Evolutionary conservation across 2,888 invertebrate genomes (phyloP).

Genomic region (Neria commutata): DNA sequence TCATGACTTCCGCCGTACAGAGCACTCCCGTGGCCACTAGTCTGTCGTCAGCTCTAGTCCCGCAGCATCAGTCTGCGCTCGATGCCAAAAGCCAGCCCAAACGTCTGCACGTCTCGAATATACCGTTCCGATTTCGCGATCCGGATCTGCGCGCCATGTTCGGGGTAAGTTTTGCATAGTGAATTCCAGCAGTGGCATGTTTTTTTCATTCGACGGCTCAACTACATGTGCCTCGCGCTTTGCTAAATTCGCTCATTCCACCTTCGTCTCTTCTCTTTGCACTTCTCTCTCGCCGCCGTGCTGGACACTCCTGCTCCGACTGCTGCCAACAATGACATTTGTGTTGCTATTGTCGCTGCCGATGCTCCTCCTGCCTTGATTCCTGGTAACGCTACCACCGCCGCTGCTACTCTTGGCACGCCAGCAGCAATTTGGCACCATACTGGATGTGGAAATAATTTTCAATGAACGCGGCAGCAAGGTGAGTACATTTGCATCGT

Average conservation of each 20-base stretch:
- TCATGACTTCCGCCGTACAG: conserved; percentile 59
- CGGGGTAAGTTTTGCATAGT: conserved; percentile 79
- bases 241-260: neutral
- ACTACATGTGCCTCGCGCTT: neutral
- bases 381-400: neutral
- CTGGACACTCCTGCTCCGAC: too few relatives aligned
- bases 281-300: neutral
- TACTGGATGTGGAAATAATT: conserved; percentile 99
- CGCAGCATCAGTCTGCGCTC: conserved; percentile 57
- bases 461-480: conserved; percentile 99
- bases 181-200: neutral
- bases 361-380: neutral
- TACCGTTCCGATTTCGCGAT: conserved; percentile 99
- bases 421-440: conserved; percentile 92
- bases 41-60: conserved; percentile 64
- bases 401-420: neutral
- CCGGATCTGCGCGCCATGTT: conserved; percentile 98
- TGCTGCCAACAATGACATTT: neutral
- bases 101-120: conserved; percentile 98
- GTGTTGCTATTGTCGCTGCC: neutral
- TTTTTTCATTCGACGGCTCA: neutral
- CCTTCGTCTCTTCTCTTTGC: neutral
- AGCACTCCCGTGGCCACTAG: conserved; percentile 62
- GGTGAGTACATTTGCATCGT: conserved; percentile 72
- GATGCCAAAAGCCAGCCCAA: conserved; percentile 80